A percentile compares a stretch with the other conserved stretches of the same genome.
Evolutionary conservation across 2,888 invertebrate species (phyloP).

Genomic region (Cacoxenus indagator): DNA sequence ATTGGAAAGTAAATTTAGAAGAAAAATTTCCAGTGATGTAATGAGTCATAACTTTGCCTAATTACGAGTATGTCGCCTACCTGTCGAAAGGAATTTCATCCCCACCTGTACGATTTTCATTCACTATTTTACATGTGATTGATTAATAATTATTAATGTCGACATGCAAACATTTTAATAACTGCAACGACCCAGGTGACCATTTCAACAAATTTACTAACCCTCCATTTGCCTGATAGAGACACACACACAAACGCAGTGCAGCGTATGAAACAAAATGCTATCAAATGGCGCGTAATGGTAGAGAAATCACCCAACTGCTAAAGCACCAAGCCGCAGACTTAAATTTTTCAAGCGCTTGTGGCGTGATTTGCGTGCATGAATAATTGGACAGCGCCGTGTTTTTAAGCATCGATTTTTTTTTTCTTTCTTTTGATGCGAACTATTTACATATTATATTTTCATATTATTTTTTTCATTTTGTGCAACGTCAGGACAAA

Average conservation of each 20-base stretch:
- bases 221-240: too few relatives aligned
- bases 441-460: not conserved
- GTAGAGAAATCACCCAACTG: too few relatives aligned
- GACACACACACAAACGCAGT: too few relatives aligned
- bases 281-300: too few relatives aligned
- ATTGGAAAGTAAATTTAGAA: too few relatives aligned
- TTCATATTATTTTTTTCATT: not conserved
- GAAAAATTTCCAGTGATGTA: too few relatives aligned
- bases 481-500: not conserved
- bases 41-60: too few relatives aligned
- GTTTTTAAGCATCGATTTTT: not conserved
- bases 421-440: not conserved
- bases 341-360: not conserved
- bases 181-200: not conserved
- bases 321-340: too few relatives aligned
- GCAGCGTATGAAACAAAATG: too few relatives aligned
- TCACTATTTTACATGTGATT: not conserved
- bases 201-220: not conserved
- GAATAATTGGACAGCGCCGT: not conserved
- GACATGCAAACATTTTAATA: not conserved
- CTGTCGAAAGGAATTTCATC: too few relatives aligned
- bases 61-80: too few relatives aligned
- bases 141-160: not conserved
- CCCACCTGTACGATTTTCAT: not conserved
- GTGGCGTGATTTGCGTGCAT: not conserved